Conservation (phyloP, 2,888 invertebrate species). For the Alitta virens region DNA sequence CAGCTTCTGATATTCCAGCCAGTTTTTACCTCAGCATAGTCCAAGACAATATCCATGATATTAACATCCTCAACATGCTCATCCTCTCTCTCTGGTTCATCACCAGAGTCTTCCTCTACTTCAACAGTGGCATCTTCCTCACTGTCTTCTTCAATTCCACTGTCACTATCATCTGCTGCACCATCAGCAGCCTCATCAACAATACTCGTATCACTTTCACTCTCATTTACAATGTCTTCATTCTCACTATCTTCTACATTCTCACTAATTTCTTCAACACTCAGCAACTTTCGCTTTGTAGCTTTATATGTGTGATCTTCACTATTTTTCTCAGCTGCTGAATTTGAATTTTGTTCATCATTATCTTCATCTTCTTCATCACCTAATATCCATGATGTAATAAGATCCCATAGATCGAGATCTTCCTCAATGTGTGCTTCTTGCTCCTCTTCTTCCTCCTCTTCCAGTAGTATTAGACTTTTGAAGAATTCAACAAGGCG, state of each 20-base stretch:
- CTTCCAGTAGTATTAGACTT: conserved; percentile 25
- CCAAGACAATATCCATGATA: too few relatives aligned
- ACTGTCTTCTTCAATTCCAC: neutral
- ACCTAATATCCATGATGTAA: conserved; percentile 10
- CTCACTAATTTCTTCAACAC: conserved; percentile 10
- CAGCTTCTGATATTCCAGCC: too few relatives aligned
- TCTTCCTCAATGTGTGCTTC: conserved; percentile 26
- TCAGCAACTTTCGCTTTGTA: conserved; percentile 15
- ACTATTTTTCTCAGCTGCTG: conserved; percentile 34
- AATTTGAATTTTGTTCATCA: conserved; percentile 22
- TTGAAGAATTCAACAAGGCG: neutral
- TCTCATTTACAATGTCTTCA: neutral
- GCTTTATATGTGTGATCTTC: conserved; percentile 30
- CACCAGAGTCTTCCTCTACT: conserved; percentile 20
- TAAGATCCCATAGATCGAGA: conserved; percentile 24
- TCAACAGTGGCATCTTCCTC: conserved; percentile 33
- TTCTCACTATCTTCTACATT: neutral
- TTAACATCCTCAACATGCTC: conserved; percentile 16
- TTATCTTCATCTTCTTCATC: conserved; percentile 32
- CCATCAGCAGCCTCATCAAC: conserved; percentile 24
- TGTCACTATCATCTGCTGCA: conserved; percentile 5
- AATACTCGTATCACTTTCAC: conserved; percentile 2
- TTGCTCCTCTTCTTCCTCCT: conserved; percentile 34
- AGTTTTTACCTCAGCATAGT: too few relatives aligned
- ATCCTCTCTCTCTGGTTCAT: conserved; percentile 34